Conservation (phyloP, 2,797 vertebrate species). For the Sylvia borin region DNA sequence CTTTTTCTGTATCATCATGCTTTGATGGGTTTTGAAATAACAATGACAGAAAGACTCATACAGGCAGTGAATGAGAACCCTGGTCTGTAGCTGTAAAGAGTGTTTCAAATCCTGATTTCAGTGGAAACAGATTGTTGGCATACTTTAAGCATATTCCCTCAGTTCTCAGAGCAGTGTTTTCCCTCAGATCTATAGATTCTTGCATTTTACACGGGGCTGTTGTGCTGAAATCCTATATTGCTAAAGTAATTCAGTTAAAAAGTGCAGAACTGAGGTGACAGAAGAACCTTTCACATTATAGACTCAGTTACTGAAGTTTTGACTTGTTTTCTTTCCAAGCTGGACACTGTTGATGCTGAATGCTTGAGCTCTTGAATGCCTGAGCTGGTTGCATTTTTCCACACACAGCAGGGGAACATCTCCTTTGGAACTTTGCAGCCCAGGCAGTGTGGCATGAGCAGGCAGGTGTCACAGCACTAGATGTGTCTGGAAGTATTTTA, state of each 20-base stretch:
- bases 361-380: background rate
- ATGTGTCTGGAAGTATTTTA: background rate
- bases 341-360: background rate
- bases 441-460: background rate
- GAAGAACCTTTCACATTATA: background rate
- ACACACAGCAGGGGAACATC: background rate
- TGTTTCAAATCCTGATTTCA: background rate
- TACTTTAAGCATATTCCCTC: background rate
- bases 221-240: background rate
- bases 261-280: background rate
- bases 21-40: background rate
- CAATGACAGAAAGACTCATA: background rate
- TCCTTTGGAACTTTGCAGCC: background rate
- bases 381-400: background rate
- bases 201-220: background rate
- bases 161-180: background rate
- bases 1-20: background rate
- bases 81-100: background rate
- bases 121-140: background rate
- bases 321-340: background rate
- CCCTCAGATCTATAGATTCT: background rate
- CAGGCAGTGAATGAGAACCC: background rate
- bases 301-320: background rate
- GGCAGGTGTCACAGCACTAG: background rate
- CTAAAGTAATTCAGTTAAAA: background rate